Evolutionary conservation across 2,888 invertebrate species (phyloP).

Genomic region (Brachypterus glaber): DNA sequence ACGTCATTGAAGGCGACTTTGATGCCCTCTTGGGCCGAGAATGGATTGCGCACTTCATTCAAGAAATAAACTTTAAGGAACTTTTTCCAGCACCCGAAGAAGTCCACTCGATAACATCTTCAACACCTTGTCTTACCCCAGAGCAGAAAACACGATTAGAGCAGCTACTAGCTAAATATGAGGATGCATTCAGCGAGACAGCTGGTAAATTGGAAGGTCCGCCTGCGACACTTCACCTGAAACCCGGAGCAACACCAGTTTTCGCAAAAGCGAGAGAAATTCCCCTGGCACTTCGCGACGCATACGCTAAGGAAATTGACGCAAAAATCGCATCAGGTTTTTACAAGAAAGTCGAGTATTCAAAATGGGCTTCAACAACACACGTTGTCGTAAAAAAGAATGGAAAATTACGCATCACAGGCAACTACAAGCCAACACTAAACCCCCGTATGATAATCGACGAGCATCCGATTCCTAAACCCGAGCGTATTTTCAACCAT

Average conservation of each 20-base stretch:
- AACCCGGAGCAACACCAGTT: constrained; percentile 20
- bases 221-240: constrained; percentile 20
- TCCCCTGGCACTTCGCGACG: constrained; percentile 14
- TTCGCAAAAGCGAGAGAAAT: constrained; percentile 14
- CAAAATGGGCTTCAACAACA: constrained; percentile 20
- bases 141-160: constrained; percentile 4
- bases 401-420: constrained; percentile 16
- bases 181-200: constrained; percentile 19
- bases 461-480: constrained; percentile 11
- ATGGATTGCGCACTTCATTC: too few species aligned
- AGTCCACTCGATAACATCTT: constrained; percentile 3
- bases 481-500: constrained; percentile 11
- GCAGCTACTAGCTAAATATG: constrained; percentile 10
- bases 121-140: constrained; percentile 2
- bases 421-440: constrained; percentile 20
- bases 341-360: constrained; percentile 20
- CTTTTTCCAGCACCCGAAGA: background rate
- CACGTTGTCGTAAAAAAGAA: constrained; percentile 18
- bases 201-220: constrained; percentile 21
- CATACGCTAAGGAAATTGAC: constrained; percentile 17
- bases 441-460: constrained; percentile 11
- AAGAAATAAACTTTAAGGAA: too few species aligned
- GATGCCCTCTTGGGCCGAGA: constrained; percentile 11
- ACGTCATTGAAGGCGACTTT: constrained; percentile 7
- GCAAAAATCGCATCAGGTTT: constrained; percentile 18